Conservation (phyloP, 2,888 invertebrate genomes). For the Tholera decimalis region DNA sequence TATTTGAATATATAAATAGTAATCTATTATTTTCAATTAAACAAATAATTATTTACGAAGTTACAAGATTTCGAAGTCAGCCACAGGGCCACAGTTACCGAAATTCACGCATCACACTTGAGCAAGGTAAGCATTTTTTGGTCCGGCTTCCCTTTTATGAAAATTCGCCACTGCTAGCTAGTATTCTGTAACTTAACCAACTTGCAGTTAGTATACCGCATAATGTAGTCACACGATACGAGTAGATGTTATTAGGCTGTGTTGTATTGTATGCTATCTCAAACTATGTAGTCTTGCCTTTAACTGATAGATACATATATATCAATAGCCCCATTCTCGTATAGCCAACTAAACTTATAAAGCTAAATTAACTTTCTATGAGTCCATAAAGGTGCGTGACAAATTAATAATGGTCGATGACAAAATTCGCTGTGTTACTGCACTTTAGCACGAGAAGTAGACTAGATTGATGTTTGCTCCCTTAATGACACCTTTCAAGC, state of each 20-base stretch:
- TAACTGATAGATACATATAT: neutral
- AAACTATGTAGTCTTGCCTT: neutral
- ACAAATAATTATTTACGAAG: too few relatives aligned
- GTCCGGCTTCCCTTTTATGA: too few relatives aligned
- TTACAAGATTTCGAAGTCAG: too few relatives aligned
- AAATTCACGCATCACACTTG: too few relatives aligned
- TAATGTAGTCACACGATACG: neutral
- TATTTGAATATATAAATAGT: too few relatives aligned
- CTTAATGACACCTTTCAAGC: conserved; percentile 37
- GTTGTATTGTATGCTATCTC: neutral
- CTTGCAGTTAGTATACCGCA: neutral
- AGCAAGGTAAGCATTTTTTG: too few relatives aligned
- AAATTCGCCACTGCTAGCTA: too few relatives aligned
- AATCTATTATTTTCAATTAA: too few relatives aligned
- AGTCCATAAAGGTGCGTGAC: conserved; percentile 20
- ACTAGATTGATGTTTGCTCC: conserved; percentile 25
- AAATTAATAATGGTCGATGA: conserved; percentile 45
- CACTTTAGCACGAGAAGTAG: conserved; percentile 36
- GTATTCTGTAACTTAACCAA: neutral
- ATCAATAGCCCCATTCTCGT: neutral
- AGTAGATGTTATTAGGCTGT: neutral
- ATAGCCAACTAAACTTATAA: neutral
- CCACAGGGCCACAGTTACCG: too few relatives aligned
- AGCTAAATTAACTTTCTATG: conserved; percentile 10
- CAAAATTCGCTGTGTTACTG: conserved; percentile 33